Evolutionary conservation across 2,888 invertebrate species (phyloP).

Genomic region (Watsonalla binaria): DNA sequence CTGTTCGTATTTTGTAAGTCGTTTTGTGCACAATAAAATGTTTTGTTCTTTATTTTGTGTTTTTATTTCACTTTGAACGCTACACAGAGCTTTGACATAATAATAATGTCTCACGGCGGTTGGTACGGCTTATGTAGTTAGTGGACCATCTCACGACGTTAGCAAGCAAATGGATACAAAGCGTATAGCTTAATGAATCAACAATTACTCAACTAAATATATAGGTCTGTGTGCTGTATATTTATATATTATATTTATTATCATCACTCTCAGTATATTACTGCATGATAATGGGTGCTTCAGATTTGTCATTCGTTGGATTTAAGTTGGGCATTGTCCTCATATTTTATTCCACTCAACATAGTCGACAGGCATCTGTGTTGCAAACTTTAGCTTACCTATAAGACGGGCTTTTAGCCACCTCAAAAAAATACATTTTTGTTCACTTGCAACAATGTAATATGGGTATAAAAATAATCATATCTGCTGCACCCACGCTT

Average conservation of each 20-base stretch:
- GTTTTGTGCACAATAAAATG: slow-evolving; percentile 76
- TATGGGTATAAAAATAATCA: neutral
- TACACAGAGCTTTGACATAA: slow-evolving; percentile 1
- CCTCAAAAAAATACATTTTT: no score
- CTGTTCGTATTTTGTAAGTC: slow-evolving; percentile 69
- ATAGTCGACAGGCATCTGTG: no score
- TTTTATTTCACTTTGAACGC: slow-evolving; percentile 51
- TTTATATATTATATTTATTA: slow-evolving; percentile 17
- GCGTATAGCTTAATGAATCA: neutral
- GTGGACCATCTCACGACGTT: slow-evolving; percentile 20
- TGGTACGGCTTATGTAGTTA: slow-evolving; percentile 13
- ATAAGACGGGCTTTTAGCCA: no score
- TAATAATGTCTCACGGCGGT: slow-evolving; percentile 16
- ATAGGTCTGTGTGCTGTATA: slow-evolving; percentile 72
- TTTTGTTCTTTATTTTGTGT: slow-evolving; percentile 64
- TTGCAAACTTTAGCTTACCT: no score
- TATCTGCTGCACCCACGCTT: slow-evolving; percentile 36
- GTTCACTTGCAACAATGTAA: no score
- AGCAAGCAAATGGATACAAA: slow-evolving; percentile 61
- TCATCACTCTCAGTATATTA: slow-evolving; percentile 46
- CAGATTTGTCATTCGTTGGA: slow-evolving; percentile 17
- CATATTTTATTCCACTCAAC: no score
- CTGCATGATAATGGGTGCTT: slow-evolving; percentile 42
- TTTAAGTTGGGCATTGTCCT: neutral
- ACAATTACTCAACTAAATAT: neutral